Base-by-base conservation (phyloP, 2,888 invertebrate genomes). In the Acanthosoma haemorrhoidale region DNA sequence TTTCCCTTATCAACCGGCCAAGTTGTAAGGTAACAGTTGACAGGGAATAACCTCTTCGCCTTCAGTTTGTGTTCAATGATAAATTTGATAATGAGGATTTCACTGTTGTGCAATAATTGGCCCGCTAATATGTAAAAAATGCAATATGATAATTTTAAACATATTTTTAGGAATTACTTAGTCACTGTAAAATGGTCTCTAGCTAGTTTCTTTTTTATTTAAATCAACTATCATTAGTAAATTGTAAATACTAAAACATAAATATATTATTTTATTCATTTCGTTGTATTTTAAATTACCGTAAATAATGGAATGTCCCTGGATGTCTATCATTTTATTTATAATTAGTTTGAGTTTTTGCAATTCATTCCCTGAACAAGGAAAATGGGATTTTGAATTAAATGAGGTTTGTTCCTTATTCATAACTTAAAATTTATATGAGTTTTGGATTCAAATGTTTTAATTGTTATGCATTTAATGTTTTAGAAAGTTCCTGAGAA, bases 321-420 rank as follows among this genome's bases (percentile, higher is more conserved):
- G 32, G 25, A 38, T 67, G 8, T 18, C 18, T 51, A 31, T 51
- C 18, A 31, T 57, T n/a, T 43, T 67, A 34, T 16, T 21, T 57
- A 34, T 21, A 51, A 11, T 67, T 13, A 15, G 39, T 32, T 32
- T 67, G 18, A 29, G 38, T 57, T 15, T 67, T 34, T 29, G 31
- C 18, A 34, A 43, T 57, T 67, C 73, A 3, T 75, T 72, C 68
- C 74, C 75, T 18, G 75, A 75, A 29, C 72, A 70, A 67, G 88
- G 88, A 76, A 86, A 84, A 83, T 88, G 87, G 86, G 85, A 86
- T 79, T 84, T 84, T 76, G 82, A 83, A 75, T 78, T 88, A 74
- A 84, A 81, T 74, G 82, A 82, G 80, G 86, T 85, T 78, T 80
- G 80, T 13, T 34, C 21, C 29, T 15, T 58, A 25, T 31, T 11